Evolutionary conservation across 1,140 invertebrate species (phyloP), one percentile per base, ranked within the genome.

Genomic region (Zaprionus kolodkinae): DNA sequence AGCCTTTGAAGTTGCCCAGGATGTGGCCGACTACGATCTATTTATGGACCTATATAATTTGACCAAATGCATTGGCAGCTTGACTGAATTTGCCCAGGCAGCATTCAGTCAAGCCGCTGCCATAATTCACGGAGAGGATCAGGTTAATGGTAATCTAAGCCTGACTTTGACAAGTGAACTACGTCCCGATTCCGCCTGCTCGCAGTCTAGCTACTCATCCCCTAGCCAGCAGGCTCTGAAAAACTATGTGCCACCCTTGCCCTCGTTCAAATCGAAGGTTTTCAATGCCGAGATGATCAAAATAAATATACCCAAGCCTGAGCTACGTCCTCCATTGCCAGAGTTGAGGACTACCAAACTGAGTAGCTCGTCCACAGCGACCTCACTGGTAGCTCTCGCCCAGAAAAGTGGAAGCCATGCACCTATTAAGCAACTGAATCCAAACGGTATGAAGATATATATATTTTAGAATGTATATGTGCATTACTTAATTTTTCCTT

Each of bases 31-130:
- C 89, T 96, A 96, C 84, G 96, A 97, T 93, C 94, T 97, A 40
- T 97, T 97, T 82, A 95, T 96, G 95, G 97, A 98, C 93, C 94
- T 97, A 45, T 95, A 97, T 88, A 96, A 96, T 93, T 95, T 96
- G 72, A 96, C 97, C 33, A 93, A 95, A 66, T 94, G 95, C 62
- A 94, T 95, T 67, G 95, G 95, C 21, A 95, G 96, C 72, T 93
- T 93, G 12, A 65, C 73, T 0, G 95, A 95, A 75, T 94, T 98
- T 84, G 96, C 96, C 1, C 94, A 94, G 33, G 96, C 96, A 40
- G 96, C 97, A 1, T 94, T 95, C 78, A 94, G 95, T 64, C 96
- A 96, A 83, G 96, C 96, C 6, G 94, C 95, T 48, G 94, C 95
- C 75, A 94, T 95, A 67, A 81, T 95, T 6, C 90, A 92, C 64